Base-by-base conservation (phyloP, 1,140 invertebrate genomes). In the Armadillidium nasatum region DNA sequence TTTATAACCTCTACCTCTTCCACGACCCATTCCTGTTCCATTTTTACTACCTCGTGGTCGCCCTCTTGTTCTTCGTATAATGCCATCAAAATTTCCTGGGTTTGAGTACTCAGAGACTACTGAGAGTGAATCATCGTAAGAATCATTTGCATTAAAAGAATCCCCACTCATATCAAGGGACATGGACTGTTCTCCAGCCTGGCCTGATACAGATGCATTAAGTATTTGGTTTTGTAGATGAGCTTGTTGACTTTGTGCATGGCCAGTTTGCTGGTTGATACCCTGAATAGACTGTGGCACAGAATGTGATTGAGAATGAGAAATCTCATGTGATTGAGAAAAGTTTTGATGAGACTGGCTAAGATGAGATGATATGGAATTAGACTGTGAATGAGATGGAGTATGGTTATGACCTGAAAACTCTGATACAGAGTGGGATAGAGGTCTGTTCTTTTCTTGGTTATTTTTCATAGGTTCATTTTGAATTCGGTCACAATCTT, bases 11-110 rank as follows among this genome's bases (percentile, higher is more conserved):
- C 77, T 72, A 21, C 79, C 77, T 15, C 79, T 71, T 2, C 77
- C 79, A 46, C 79, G 71, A 2, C 79, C 79, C 23, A 78, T 77
- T 11, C 72, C 76, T 21, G 70, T 76, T n/a, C 79, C 69, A 71
- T 81, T 81, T 72, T 81, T 81, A 66, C 79, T 81, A 13, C 79
- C 79, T 67, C 79, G 68, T 33, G 79, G 79, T 3, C 79, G 69
- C 33, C 79, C 79, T 68, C 79, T 74, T 11, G 76, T 77, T 70
- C 77, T 69, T 50, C 79, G 70, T 22, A 77, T 77, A 50, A 81
- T 69, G 13, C 73, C 67, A 68, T 78, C 79, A 44, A 46, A 75
- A 60, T 46, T 67, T n/a, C 60, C 66, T 68, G 73, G 44, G n/a
- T 75, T 75, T 22, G 73, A 67, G 67, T 68, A 75, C 44, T 75